Base-by-base conservation (phyloP, 1,140 invertebrate genomes). In the Brachionus rotundiformis region DNA sequence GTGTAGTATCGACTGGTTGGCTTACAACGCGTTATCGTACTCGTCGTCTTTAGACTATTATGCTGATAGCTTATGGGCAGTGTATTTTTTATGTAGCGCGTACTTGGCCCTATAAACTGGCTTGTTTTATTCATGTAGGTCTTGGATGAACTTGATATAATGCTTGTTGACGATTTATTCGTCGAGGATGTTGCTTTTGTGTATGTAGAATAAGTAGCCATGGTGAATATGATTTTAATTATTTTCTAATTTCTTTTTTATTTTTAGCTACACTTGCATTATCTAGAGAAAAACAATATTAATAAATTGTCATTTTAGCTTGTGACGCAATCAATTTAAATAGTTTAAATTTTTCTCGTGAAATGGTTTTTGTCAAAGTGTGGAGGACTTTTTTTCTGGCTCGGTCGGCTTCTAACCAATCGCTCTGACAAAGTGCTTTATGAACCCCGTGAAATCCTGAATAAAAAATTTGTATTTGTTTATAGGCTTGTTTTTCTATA, bases 1-100 rank as follows among this genome's bases (percentile, higher is more conserved):
- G 63, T 36, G 19, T 68, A 68, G 33, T 68, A 68, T 19, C 63
- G 63, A 31, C 63, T 68, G 16, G 63, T 36, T 8, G 63, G 63
- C 16, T 68, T 68, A 36, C 63, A 68, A 8, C 63, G 63, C 16
- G 63, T 36, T 36, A 68, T 68, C 29, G 27, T 68, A 36, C 63
- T 33, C 33, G 63, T 68, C 16, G 63, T 68, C 33, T 68, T 68
- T 1, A 68, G 63, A 23, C 63, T 68, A 16, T 68, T 68, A n/a
- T 68, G 63, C 33, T 68, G 63, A 8, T 68, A 68, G 31, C 63
- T 68, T n/a, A 68, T 68, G 6, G 63, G 63, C 63, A 68, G 3
- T 0, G 63, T 68, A 16, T 68, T 68, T 68, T 68, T 68, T 36
- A 68, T 68, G 31, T 68, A 68, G 33, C 63, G 63, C 7, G 63